Conservation (phyloP, 2,113 vertebrate genomes). For the Isichthys henryi region DNA sequence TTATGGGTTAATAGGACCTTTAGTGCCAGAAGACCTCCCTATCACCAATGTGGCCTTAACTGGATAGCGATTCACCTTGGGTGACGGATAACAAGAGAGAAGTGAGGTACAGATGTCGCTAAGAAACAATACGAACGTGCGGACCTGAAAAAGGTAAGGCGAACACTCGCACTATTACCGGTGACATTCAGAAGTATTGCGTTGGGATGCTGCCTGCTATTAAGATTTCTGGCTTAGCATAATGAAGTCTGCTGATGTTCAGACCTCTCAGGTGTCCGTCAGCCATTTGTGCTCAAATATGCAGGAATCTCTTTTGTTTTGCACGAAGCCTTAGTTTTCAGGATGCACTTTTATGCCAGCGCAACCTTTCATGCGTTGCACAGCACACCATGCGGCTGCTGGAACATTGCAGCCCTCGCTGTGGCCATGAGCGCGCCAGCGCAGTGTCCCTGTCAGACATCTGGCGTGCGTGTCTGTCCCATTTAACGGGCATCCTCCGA, state of each 20-base stretch:
- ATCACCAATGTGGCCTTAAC: slow-evolving; percentile 23
- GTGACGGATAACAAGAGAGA: not conserved
- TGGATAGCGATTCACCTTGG: not conserved
- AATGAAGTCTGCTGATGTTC: not conserved
- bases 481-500: not conserved
- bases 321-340: not conserved
- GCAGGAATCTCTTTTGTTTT: not conserved
- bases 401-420: not conserved
- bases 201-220: not conserved
- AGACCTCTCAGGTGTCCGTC: not conserved
- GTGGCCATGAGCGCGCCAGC: not conserved
- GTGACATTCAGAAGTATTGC: not conserved
- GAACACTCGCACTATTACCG: not conserved
- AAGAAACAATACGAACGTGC: not conserved
- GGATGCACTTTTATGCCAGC: not conserved
- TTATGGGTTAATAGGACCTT: not conserved
- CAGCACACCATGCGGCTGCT: not conserved
- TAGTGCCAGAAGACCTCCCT: not conserved
- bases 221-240: not conserved
- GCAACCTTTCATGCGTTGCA: not conserved
- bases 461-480: not conserved
- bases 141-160: slow-evolving; percentile 36
- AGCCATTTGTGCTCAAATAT: not conserved
- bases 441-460: not conserved
- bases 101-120: slow-evolving; percentile 2